Evolutionary conservation across 2,888 invertebrate species (phyloP).

Genomic region (Tubiluchus corallicola): DNA sequence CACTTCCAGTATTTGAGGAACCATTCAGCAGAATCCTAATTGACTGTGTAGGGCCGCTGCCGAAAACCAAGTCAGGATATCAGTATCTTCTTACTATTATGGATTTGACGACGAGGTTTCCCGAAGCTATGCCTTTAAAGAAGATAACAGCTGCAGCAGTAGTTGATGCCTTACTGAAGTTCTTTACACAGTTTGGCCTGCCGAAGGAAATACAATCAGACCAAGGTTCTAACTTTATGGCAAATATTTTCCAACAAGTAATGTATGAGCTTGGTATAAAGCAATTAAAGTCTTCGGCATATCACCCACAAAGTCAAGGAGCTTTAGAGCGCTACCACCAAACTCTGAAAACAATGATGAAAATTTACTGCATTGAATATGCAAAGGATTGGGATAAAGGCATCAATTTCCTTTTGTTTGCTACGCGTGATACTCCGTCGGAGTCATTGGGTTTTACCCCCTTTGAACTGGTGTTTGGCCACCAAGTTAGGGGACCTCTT

Average conservation of each 20-base stretch:
- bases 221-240: neutral
- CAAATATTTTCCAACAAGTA: neutral
- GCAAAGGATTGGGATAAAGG: slow-evolving; percentile 11
- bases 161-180: neutral
- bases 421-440: slow-evolving; percentile 10
- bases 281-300: neutral
- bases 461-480: slow-evolving; percentile 15
- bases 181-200: neutral
- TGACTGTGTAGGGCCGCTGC: slow-evolving; percentile 14
- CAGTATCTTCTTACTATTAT: slow-evolving; percentile 13
- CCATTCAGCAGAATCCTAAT: slow-evolving; percentile 12
- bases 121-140: slow-evolving; percentile 15
- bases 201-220: slow-evolving; percentile 1
- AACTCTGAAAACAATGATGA: slow-evolving; percentile 10
- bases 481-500: slow-evolving; percentile 12
- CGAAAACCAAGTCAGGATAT: slow-evolving; percentile 11
- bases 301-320: slow-evolving; percentile 8
- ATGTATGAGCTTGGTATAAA: neutral
- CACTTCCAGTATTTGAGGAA: slow-evolving; percentile 11
- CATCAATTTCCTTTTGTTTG: slow-evolving; percentile 11
- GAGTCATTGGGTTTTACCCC: slow-evolving; percentile 15
- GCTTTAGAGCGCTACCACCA: slow-evolving; percentile 10
- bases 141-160: slow-evolving; percentile 13
- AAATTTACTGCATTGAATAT: slow-evolving; percentile 10
- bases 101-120: slow-evolving; percentile 13